Evolutionary conservation across 2,888 invertebrate genomes (phyloP).

Genomic region (Metellina segmentata): DNA sequence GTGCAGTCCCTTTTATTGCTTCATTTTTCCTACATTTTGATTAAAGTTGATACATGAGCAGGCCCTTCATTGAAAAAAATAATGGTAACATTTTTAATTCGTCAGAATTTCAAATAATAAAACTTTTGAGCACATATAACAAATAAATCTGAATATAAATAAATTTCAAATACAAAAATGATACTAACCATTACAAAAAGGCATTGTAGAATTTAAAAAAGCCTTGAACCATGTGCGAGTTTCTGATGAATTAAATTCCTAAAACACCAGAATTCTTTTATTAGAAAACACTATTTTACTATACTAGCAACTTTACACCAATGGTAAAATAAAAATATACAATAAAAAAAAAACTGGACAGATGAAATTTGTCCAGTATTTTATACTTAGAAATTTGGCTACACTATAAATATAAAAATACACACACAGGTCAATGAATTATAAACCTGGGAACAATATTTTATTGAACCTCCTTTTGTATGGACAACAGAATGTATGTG

Average conservation of each 20-base stretch:
- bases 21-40: no score
- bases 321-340: neutral
- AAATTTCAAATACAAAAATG: neutral
- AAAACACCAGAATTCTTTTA: constrained; percentile 2
- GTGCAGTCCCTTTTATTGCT: no score
- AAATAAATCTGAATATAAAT: neutral
- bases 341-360: neutral
- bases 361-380: neutral
- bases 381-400: neutral
- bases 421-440: no score
- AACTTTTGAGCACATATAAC: neutral
- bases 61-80: no score
- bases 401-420: no score
- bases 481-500: no score
- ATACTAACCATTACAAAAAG: constrained; percentile 34
- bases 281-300: neutral
- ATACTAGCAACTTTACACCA: neutral
- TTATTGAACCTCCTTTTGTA: no score
- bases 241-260: constrained; percentile 72
- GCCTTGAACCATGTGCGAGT: constrained; percentile 57
- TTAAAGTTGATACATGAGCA: no score
- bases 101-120: no score
- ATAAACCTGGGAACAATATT: no score
- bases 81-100: no score
- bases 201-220: constrained; percentile 34